These are phyloP conservation scores for Meghimatium bilineatum DNA, from an alignment of 2,888 invertebrate genomes.

Conservation along the genomic window DNA sequence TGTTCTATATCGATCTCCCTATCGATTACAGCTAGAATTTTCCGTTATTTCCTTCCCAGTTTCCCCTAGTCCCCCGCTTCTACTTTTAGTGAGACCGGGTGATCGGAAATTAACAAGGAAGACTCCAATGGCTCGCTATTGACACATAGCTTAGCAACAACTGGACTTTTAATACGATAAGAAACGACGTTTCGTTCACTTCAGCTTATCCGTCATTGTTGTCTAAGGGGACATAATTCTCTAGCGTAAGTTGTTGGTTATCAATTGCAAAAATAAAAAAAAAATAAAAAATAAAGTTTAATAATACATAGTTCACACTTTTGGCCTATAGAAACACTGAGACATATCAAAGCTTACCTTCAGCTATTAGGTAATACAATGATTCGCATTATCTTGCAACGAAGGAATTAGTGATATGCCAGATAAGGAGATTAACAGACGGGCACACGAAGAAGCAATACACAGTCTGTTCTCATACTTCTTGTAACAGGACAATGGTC, in stretches of 20 bases:
- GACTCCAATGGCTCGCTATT: not conserved
- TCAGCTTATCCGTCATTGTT: not conserved
- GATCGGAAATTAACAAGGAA: constrained; percentile 21
- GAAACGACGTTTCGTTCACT: not conserved
- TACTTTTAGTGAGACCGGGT: not conserved
- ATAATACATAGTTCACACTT: not conserved
- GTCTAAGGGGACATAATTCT: not conserved
- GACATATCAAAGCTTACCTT: not conserved
- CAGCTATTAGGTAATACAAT: not conserved
- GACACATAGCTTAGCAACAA: not conserved
- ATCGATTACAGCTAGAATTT: constrained; percentile 27
- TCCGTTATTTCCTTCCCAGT: not conserved
- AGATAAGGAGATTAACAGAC: no score
- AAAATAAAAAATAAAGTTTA: not conserved
- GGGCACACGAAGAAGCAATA: no score
- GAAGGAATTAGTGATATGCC: no score
- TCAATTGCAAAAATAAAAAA: not conserved
- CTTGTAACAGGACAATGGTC: no score
- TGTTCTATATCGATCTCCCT: constrained; percentile 18
- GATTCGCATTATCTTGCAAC: not conserved
- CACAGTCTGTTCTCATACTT: no score
- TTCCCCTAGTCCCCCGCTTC: not conserved
- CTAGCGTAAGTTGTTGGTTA: not conserved
- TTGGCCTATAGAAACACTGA: not conserved
- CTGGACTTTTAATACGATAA: not conserved